Percentiles rank a stretch among this genome's conserved stretches.
Evolutionary conservation across 2,797 vertebrate species (phyloP).

Genomic region (Siniperca scherzeri): DNA sequence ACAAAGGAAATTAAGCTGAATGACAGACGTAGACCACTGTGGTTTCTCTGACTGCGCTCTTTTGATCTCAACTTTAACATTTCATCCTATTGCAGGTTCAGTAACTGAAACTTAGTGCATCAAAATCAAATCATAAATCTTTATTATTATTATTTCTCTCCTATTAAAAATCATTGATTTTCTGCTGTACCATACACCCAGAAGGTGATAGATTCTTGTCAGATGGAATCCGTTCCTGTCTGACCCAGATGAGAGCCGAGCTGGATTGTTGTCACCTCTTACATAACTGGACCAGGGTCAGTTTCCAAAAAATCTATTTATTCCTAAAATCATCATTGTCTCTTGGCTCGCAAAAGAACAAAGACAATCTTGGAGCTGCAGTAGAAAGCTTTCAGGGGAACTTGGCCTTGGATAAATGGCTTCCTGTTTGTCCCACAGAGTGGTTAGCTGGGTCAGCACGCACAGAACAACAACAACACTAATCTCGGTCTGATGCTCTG

Average conservation of each 20-base stretch:
- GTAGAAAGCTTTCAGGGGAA: constrained; percentile 59
- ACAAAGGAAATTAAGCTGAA: constrained; percentile 45
- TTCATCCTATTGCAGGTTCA: not conserved
- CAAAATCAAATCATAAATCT: too few species aligned
- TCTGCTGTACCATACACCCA: not conserved
- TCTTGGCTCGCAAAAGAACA: constrained; percentile 62
- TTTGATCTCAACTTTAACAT: constrained; percentile 11
- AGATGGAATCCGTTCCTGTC: not conserved
- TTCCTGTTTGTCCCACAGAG: constrained; percentile 74
- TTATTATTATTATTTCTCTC: not conserved
- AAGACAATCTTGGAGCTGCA: constrained; percentile 62
- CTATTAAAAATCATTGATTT: not conserved
- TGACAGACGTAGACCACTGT: constrained; percentile 7
- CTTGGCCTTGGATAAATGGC: constrained; percentile 78
- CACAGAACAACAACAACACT: constrained; percentile 58
- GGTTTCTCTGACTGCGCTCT: constrained; percentile 37
- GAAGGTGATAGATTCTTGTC: not conserved
- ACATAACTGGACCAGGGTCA: constrained; percentile 50
- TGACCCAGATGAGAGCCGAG: constrained; percentile 35
- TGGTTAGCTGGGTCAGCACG: constrained; percentile 66
- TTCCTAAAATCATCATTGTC: constrained; percentile 67
- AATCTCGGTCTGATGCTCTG: constrained; percentile 41
- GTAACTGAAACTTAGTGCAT: too few species aligned
- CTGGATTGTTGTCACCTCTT: constrained; percentile 43
- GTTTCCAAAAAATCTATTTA: constrained; percentile 62